Evolutionary conservation across 2,888 invertebrate genomes (phyloP).

Genomic region (Shargacucullia verbasci): DNA sequence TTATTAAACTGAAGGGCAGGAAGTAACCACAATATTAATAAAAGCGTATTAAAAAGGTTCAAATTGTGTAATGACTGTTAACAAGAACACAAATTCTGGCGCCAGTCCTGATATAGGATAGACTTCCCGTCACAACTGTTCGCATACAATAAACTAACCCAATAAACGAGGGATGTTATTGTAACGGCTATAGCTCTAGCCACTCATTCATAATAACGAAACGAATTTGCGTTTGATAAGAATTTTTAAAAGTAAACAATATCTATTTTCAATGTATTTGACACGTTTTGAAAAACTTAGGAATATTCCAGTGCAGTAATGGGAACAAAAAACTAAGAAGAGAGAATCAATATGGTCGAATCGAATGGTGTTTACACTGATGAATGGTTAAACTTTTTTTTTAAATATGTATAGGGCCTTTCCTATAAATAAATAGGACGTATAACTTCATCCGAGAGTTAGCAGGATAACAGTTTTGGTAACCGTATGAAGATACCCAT

Average conservation of each 20-base stretch:
- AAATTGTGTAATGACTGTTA: constrained; percentile 40
- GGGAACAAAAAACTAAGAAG: constrained; percentile 10
- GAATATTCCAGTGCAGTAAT: constrained; percentile 6
- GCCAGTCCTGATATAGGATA: constrained; percentile 64
- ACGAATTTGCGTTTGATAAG: constrained; percentile 60
- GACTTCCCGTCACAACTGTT: constrained; percentile 60
- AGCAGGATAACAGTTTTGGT: too few relatives aligned
- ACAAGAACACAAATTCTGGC: constrained; percentile 58
- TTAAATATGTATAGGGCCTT: too few relatives aligned
- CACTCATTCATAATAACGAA: constrained; percentile 70
- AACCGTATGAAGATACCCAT: too few relatives aligned
- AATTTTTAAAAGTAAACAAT: constrained; percentile 66
- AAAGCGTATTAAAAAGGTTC: constrained; percentile 24
- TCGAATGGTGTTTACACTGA: too few relatives aligned
- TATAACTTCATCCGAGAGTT: too few relatives aligned
- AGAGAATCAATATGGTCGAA: constrained; percentile 22
- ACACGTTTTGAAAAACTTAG: constrained; percentile 17
- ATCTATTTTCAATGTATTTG: constrained; percentile 36
- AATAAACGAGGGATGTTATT: constrained; percentile 69
- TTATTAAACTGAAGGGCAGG: constrained; percentile 17
- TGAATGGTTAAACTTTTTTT: too few relatives aligned
- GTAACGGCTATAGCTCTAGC: constrained; percentile 50
- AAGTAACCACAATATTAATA: constrained; percentile 32
- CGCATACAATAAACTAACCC: constrained; percentile 71
- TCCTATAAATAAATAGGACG: too few relatives aligned